Base-by-base conservation (phyloP, 2,113 vertebrate genomes). In the Hyperoodon ampullatus region DNA sequence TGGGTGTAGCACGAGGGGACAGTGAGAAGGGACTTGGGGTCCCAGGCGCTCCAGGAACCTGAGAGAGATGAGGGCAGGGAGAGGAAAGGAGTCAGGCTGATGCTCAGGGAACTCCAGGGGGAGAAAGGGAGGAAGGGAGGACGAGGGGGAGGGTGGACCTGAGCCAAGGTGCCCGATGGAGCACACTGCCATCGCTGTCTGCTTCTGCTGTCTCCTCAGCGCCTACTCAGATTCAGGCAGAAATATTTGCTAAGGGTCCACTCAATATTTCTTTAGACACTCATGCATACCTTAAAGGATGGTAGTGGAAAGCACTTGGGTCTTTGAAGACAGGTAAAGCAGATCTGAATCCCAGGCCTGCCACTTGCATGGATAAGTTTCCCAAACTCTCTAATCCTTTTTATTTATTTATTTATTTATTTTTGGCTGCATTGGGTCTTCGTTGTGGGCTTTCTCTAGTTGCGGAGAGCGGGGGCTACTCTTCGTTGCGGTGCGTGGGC, bases 401-500 rank as follows among this genome's bases (percentile, higher is more conserved):
- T 53, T 16, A 0, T 50, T 14, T 6, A 53, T 16, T 53, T 6
- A 53, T 16, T 53, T 53, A 50, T 16, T 53, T 16, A 53, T 16
- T 6, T 53, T 53, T 53, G 53, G 53, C 5, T 53, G 53, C 15
- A 0, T 53, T 53, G 53, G 53, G 50, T 53, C 50, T 53, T 53
- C 50, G 50, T 16, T 53, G 15, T 5, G 1, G 50, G 5, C 50
- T 16, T 53, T 53, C 5, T 53, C 50, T 16, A 53, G 50, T 16
- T 16, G 50, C 5, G 5, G 50, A 1, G 50, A 16, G 15, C 4
- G 1, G 50, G 5, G 50, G 50, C 50, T 16, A 16, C 50, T 53
- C 50, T 53, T 53, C 0, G 1, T 53, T 16, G 15, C 0, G 5
- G 15, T 53, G 50, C 5, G 50, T 5, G 50, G 50, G 15, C 15